Base-by-base conservation (phyloP, 2,888 invertebrate genomes). In the Ephialtes manifestator region DNA sequence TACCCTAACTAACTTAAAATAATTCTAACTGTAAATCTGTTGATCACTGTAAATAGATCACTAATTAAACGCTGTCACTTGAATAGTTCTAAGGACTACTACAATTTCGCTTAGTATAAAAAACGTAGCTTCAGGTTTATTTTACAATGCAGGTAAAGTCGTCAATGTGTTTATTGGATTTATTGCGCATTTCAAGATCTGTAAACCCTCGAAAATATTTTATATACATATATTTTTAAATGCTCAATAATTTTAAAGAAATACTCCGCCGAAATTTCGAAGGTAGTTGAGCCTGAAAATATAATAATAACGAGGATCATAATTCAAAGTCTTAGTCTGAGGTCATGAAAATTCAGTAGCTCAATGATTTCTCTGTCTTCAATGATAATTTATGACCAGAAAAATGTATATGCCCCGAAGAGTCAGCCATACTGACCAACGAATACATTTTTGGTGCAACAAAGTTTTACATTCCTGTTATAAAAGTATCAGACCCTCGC, bases 401-500 rank as follows among this genome's bases (percentile, higher is more conserved):
- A 10, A 1, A 0, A 20, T 31, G 18, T 18, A 35, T 18, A 35
- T n/a, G 0, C 13, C 13, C 15, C 3, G n/a, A 63, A 31, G 35
- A 39, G 15, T 60, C 60, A 31, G n/a, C 11, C 15, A 5, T n/a
- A 28, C 15, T 60, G 35, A 63, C 63, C 35, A 18, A 63, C 31
- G 13, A 5, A 39, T 63, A 18, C 10, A 63, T 39, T 63, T 63
- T 63, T 18, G 5, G 31, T 31, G 31, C 60, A 60, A 60, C 31
- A 31, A 35, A 18, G 8, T 10, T 10, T 63, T 63, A 13, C 63
- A 63, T 63, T 63, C 15, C 35, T 5, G 18, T 18, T 63, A 39
- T 63, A 63, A 63, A 63, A 63, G n/a, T 39, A 35, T 63, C 63
- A 35, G 63, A 18, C n/a, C 63, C 63, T 39, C 55, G 31, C 8